Conservation (phyloP, 2,797 vertebrate species). For the Falco columbarius region DNA sequence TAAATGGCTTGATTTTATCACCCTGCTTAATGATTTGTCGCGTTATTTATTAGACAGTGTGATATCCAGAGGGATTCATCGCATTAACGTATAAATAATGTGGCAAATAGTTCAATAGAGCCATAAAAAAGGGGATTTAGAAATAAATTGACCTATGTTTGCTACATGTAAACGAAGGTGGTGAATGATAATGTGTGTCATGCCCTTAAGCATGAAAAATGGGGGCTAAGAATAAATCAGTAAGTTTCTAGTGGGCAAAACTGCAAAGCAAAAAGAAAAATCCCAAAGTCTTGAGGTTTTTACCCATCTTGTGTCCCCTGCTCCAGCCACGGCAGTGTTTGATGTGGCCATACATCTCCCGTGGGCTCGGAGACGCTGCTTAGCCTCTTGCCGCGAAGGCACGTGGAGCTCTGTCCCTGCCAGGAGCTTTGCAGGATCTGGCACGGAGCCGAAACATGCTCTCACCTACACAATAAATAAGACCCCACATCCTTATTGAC, state of each 20-base stretch:
- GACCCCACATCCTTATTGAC: not conserved
- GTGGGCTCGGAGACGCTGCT: rapidly evolving
- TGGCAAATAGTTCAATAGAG: slow-evolving; percentile 83
- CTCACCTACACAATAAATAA: not conserved
- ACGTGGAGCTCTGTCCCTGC: rapidly evolving
- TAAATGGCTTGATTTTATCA: slow-evolving; percentile 84
- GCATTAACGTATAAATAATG: slow-evolving; percentile 83
- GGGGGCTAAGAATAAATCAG: not conserved
- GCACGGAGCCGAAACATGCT: not conserved
- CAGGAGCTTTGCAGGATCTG: not conserved
- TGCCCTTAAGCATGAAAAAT: slow-evolving; percentile 64
- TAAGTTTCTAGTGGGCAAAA: not conserved
- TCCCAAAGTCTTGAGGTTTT: rapidly evolving
- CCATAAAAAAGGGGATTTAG: slow-evolving; percentile 80
- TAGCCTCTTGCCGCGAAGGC: not conserved
- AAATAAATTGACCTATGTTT: slow-evolving; percentile 81
- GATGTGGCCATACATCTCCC: rapidly evolving
- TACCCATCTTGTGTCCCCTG: not conserved
- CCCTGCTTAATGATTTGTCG: slow-evolving; percentile 83
- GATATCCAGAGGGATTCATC: slow-evolving; percentile 79
- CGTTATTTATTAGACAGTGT: slow-evolving; percentile 80
- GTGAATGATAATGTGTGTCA: slow-evolving; percentile 74
- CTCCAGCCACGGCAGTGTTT: rapidly evolving
- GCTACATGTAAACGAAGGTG: slow-evolving; percentile 77
- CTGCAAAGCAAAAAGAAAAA: rapidly evolving